Percentiles rank a stretch among this genome's conserved stretches.
These are phyloP conservation scores for Drosophila fungiperda DNA, from an alignment of 2,888 invertebrate genomes.

Conservation along the genomic window DNA sequence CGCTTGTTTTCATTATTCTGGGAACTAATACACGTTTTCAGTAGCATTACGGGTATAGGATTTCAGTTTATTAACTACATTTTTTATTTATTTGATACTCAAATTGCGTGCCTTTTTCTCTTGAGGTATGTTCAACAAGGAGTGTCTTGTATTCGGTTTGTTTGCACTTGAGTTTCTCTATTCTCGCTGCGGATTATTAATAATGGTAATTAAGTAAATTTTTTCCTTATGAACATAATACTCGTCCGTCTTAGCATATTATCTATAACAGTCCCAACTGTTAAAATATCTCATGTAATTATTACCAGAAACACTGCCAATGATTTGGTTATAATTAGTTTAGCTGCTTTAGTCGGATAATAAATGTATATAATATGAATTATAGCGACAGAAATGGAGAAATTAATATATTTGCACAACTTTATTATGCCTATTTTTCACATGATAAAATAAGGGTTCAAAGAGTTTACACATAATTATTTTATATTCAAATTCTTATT, in stretches of 20 bases:
- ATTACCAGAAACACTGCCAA: not conserved
- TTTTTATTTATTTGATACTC: conserved; percentile 3
- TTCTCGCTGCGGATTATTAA: not conserved
- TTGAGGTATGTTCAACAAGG: not conserved
- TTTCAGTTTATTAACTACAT: conserved; percentile 16
- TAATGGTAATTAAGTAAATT: not conserved
- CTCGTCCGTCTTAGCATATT: not conserved
- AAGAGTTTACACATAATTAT: not conserved
- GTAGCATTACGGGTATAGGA: conserved; percentile 2
- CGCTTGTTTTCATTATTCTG: conserved; percentile 57
- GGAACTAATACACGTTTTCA: conserved; percentile 73
- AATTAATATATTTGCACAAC: not conserved
- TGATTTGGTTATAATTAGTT: not conserved
- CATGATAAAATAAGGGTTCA: not conserved
- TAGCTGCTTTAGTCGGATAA: not conserved
- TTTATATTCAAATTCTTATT: no score
- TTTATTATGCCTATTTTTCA: not conserved
- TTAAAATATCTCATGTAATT: not conserved
- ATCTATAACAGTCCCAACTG: not conserved
- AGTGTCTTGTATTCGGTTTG: not conserved
- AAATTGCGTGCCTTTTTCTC: conserved; percentile 2
- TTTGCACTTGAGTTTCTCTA: not conserved
- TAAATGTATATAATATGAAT: not conserved
- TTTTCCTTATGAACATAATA: not conserved
- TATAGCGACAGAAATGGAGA: not conserved